Conservation (phyloP, 1,140 invertebrate genomes). For the Orchesella cincta region DNA sequence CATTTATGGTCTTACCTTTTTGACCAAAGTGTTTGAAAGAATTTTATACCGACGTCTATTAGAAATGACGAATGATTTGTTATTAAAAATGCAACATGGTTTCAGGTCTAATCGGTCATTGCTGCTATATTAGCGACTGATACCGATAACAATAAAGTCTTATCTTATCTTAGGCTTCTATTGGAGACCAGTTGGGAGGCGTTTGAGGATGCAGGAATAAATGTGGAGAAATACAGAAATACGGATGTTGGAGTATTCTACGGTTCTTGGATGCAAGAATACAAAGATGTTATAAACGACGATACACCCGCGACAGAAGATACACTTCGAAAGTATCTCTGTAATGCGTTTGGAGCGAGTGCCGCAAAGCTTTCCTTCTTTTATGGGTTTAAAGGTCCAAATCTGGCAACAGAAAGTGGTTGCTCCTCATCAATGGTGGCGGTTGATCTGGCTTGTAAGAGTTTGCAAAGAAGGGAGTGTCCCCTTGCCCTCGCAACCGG, state of each 20-base stretch:
- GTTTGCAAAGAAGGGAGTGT: constrained; percentile 74
- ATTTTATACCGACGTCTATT: background rate
- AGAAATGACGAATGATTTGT: background rate
- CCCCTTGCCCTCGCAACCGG: constrained; percentile 88
- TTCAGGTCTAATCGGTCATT: background rate
- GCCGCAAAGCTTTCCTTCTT: constrained; percentile 8
- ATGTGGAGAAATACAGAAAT: too few species aligned
- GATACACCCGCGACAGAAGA: background rate
- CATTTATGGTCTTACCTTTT: background rate
- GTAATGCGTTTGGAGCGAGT: background rate
- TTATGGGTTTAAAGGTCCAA: constrained; percentile 64
- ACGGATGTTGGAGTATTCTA: background rate
- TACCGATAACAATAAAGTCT: too few species aligned
- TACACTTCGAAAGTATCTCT: background rate
- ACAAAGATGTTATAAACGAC: background rate
- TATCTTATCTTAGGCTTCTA: too few species aligned
- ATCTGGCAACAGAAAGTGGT: constrained; percentile 81
- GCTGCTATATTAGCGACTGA: too few species aligned
- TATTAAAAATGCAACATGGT: constrained; percentile 9
- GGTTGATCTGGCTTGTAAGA: constrained; percentile 76
- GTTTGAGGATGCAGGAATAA: constrained; percentile 13
- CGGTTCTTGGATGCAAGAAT: constrained; percentile 1
- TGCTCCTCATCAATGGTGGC: constrained; percentile 87
- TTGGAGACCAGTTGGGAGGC: constrained; percentile 6
- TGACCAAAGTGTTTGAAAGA: constrained; percentile 31